phyloP scores from a whole-genome alignment of 2,113 vertebrate species.

The Xiphophorus maculatus region DNA sequence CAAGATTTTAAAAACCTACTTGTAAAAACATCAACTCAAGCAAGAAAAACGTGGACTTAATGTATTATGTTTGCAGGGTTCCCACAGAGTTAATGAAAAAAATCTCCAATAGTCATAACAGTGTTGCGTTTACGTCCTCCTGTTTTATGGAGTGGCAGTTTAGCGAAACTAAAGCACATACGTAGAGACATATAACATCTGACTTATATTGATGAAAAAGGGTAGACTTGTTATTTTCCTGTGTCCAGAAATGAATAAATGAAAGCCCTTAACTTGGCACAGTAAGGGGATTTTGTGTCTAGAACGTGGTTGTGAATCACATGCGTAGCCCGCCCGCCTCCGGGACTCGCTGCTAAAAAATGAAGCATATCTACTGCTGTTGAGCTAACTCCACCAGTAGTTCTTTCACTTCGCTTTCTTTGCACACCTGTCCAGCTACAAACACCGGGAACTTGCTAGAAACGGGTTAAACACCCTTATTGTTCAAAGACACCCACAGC shows the following conservation, averaged over 20 bases:
- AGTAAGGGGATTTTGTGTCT: not conserved
- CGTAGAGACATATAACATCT: too few species aligned
- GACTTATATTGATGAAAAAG: too few species aligned
- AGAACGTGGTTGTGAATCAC: not conserved
- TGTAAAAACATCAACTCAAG: too few species aligned
- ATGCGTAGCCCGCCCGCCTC: conserved; percentile 2
- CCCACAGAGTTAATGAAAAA: not conserved
- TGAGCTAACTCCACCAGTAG: not conserved
- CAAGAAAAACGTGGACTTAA: not conserved
- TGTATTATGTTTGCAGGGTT: not conserved
- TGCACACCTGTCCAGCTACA: not conserved
- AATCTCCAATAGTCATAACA: too few species aligned
- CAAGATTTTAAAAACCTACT: not conserved
- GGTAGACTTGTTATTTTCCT: not conserved
- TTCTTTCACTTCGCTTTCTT: not conserved
- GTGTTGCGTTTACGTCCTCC: too few species aligned
- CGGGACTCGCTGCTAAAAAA: conserved; percentile 14
- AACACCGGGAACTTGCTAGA: too few species aligned
- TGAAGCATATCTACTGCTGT: conserved; percentile 15
- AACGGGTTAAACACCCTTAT: not conserved
- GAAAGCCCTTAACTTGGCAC: not conserved
- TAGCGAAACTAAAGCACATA: too few species aligned
- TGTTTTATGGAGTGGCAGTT: too few species aligned
- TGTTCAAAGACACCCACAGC: not conserved
- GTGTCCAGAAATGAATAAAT: not conserved